Conservation (phyloP, 2,888 invertebrate species). For the Gonocerus acuteangulatus region DNA sequence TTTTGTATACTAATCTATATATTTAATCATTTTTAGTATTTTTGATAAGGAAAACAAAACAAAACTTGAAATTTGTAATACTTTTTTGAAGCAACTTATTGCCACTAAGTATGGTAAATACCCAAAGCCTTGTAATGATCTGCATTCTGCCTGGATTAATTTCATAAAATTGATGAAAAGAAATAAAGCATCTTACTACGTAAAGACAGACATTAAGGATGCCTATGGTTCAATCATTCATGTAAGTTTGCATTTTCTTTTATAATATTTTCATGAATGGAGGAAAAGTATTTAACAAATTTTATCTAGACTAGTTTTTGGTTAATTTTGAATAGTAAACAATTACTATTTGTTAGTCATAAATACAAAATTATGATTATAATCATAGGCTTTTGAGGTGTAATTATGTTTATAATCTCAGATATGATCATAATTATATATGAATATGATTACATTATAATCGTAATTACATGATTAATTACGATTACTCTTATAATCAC, state of each 20-base stretch:
- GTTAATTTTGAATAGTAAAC: background rate
- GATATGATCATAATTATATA: no score
- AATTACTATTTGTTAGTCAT: no score
- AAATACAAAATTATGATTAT: no score
- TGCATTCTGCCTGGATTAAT: conserved; percentile 12
- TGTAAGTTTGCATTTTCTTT: conserved; percentile 1
- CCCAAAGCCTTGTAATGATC: conserved; percentile 1
- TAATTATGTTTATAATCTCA: no score
- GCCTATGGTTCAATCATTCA: conserved; percentile 19
- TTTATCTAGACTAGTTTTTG: background rate
- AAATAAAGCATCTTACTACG: background rate
- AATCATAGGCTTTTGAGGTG: no score
- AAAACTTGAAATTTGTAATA: background rate
- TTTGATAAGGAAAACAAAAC: background rate
- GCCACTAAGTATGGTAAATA: background rate
- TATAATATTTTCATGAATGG: background rate
- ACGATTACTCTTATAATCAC: no score
- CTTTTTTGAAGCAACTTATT: conserved; percentile 16
- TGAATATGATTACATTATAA: no score
- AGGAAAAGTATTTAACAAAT: background rate
- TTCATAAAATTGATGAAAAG: background rate
- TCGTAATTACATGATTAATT: no score
- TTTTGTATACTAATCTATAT: no score
- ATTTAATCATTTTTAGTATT: no score
- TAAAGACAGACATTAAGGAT: conserved; percentile 15